Base-by-base conservation (phyloP, 23 tunicate genomes). In the Clavelina lepadiformis region DNA sequence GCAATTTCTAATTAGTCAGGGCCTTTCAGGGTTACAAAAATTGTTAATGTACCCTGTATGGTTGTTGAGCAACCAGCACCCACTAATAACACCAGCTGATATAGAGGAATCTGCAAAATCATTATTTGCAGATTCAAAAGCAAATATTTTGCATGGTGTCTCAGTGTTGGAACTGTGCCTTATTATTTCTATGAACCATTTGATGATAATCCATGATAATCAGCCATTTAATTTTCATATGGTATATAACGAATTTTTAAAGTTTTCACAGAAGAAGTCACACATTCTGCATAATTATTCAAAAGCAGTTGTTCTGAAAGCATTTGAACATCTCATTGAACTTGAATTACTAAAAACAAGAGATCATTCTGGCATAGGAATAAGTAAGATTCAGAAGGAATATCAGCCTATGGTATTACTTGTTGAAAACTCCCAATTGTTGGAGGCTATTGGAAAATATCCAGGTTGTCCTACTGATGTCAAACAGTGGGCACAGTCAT, bases 181-280 rank as follows among this genome's bases (percentile, higher is more conserved):
- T 6, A 61, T 88, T 5, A 75, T 88, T 25, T 77, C 96, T 2
- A 80, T 88, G 88, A 63, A 75, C 35, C 96, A 88, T 33, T 47
- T 80, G 44, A 49, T 78, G 3, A 84, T 69, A 38, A 77, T 71
- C 5, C 68, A 76, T 60, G 51, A 53, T 15, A 76, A 62, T 11
- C 79, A 76, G 41, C 83, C 83, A 6, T 88, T 88, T 58, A 88
- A 80, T 64, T 88, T 88, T 61, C 96, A 80, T 53, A 74, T 75
- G 88, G 82, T 88, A 7, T 88, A 88, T 50, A 80, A 79, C 49
- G 88, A 80, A 38, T 88, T 73, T 68, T 36, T 80, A 25, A 88
- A 88, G 37, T 88, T 88, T 62, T 78, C 96, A 6, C 61, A 73
- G 22, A 73, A 74, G 50, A 80, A 64, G 38, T 88, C 96, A 5